A percentile compares a stretch with the other conserved stretches of the same genome.
phyloP scores from a whole-genome alignment of 2,113 vertebrate species.

The Indri indri region DNA sequence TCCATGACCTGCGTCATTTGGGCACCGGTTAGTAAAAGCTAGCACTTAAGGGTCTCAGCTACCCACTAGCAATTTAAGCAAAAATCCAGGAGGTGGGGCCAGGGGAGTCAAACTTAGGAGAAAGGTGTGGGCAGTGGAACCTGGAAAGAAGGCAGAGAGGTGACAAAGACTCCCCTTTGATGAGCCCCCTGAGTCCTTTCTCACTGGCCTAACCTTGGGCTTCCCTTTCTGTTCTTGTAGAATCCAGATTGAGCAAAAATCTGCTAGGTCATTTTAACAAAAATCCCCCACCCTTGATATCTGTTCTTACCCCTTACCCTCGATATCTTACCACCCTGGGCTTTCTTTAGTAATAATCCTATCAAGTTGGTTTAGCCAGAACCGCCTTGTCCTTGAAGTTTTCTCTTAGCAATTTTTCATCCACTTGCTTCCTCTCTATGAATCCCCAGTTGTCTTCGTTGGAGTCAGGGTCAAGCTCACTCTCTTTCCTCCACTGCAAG shows the following conservation, averaged over 20 bases:
- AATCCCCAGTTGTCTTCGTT: not conserved
- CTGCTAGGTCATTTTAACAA: not conserved
- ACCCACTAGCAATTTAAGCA: not conserved
- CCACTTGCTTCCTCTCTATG: not conserved
- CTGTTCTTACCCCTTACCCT: not conserved
- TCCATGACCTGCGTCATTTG: not conserved
- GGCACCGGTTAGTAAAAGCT: not conserved
- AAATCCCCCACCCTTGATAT: too few species aligned
- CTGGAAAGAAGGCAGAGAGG: not conserved
- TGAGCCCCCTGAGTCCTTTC: not conserved
- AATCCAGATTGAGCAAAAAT: not conserved
- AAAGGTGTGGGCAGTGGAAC: too few species aligned
- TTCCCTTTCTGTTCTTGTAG: not conserved
- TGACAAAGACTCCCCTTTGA: not conserved
- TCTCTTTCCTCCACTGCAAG: not conserved
- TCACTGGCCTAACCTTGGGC: not conserved
- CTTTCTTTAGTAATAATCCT: too few species aligned
- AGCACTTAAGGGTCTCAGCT: not conserved
- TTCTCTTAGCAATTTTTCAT: not conserved
- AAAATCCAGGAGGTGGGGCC: not conserved
- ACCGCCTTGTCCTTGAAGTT: not conserved
- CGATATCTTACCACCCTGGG: not conserved
- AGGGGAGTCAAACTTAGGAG: not conserved
- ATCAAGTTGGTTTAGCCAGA: not conserved
- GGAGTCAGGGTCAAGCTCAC: not conserved